These are phyloP conservation scores for Drosophila arizonae DNA, from an alignment of 1,140 invertebrate species.

Conservation along the genomic window DNA sequence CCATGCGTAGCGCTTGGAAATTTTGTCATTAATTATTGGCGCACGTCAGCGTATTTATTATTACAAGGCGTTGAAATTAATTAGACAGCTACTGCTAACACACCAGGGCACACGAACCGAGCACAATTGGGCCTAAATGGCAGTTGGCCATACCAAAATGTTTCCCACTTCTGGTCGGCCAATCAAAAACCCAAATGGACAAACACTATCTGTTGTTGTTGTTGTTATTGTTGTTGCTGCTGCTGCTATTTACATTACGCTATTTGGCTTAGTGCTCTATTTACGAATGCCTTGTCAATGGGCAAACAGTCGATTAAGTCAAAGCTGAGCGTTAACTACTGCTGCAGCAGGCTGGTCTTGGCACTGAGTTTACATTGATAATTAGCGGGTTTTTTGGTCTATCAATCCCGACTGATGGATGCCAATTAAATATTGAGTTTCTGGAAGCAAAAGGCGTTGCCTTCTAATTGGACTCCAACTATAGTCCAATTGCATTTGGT, in stretches of 20 bases:
- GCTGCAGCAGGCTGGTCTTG: neutral
- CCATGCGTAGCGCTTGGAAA: constrained; percentile 9
- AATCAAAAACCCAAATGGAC: neutral
- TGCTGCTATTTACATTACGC: neutral
- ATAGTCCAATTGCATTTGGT: neutral
- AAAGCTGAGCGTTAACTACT: too few relatives aligned
- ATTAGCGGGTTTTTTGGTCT: constrained; percentile 1
- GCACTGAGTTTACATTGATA: neutral
- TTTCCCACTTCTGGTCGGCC: neutral
- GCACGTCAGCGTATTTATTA: constrained; percentile 41
- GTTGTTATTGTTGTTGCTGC: too few relatives aligned
- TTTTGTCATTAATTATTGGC: constrained; percentile 42
- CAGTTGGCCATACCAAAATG: neutral
- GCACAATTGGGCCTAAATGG: neutral
- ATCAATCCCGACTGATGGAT: neutral
- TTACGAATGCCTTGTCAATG: neutral
- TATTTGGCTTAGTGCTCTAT: neutral
- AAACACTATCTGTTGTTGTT: neutral
- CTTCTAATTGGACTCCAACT: neutral
- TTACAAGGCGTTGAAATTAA: constrained; percentile 48
- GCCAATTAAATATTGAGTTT: constrained; percentile 10
- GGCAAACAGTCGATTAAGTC: neutral
- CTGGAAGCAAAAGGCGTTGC: neutral
- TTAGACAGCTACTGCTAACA: constrained; percentile 4
- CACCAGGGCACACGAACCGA: neutral